phyloP scores from a whole-genome alignment of 1,140 invertebrate species.

The Parasteatoda tepidariorum region DNA sequence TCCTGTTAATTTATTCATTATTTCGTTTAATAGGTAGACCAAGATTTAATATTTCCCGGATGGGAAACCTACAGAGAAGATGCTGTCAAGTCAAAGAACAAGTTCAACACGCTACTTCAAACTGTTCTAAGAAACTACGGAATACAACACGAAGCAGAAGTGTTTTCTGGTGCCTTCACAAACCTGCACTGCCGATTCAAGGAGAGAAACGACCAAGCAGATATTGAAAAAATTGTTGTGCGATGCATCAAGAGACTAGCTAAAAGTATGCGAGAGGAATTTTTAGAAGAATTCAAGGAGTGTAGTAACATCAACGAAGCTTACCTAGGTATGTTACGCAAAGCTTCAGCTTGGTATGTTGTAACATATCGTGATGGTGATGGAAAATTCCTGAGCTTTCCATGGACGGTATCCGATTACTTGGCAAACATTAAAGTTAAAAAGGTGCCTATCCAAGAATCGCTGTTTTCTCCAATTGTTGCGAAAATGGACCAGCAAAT shows the following conservation, averaged over 20 bases:
- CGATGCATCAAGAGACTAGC: conserved; percentile 4
- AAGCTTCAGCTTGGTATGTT: conserved; percentile 59
- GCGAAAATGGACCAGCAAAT: conserved; percentile 23
- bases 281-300: conserved; percentile 31
- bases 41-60: conserved; percentile 49
- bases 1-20: too few species aligned
- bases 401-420: conserved; percentile 42
- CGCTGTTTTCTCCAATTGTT: neutral
- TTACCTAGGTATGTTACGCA: neutral
- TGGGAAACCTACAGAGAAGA: conserved; percentile 58
- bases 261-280: conserved; percentile 31
- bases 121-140: conserved; percentile 41
- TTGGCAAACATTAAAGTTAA: conserved; percentile 30
- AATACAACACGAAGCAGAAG: conserved; percentile 47
- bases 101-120: conserved; percentile 15
- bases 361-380: conserved; percentile 19
- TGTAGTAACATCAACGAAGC: neutral
- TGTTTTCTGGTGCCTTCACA: conserved; percentile 32
- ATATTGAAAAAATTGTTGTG: conserved; percentile 44
- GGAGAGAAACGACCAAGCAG: conserved; percentile 21
- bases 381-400: conserved; percentile 51
- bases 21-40: conserved; percentile 38
- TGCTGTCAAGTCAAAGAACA: conserved; percentile 42
- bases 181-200: conserved; percentile 31
- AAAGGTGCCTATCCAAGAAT: neutral